phyloP scores from a whole-genome alignment of 2,888 invertebrate genomes.

The Gonocerus acuteangulatus region DNA sequence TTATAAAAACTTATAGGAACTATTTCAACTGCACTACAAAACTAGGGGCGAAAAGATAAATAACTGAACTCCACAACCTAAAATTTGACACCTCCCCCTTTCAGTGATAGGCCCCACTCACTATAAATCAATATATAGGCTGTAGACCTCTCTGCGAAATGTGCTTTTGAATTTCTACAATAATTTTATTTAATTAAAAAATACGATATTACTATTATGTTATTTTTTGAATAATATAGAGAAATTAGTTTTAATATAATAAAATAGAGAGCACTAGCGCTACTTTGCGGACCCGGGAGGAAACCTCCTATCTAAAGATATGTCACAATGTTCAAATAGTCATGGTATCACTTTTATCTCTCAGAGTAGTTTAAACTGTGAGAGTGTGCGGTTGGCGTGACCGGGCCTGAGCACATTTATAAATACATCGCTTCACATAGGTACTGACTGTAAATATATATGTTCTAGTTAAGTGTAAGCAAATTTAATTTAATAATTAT shows the following conservation, averaged over 20 bases:
- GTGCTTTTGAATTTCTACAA: no score
- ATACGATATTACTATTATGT: no score
- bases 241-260: background rate
- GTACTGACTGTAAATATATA: no score
- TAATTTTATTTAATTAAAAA: no score
- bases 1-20: conserved; percentile 9
- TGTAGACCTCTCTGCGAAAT: background rate
- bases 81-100: conserved; percentile 26
- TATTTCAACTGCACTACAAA: background rate
- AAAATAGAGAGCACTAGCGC: background rate
- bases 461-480: no score
- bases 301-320: background rate
- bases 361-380: no score
- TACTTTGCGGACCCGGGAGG: background rate
- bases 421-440: no score
- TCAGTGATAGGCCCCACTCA: conserved; percentile 23
- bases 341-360: no score
- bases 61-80: conserved; percentile 16
- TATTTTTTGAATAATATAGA: no score
- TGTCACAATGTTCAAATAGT: background rate
- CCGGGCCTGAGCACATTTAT: no score
- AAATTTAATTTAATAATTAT: no score
- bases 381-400: no score
- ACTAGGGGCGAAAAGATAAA: conserved; percentile 1
- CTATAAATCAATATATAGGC: conserved; percentile 26